A percentile compares a stretch with the other conserved stretches of the same genome.
Conservation (phyloP, 2,797 vertebrate genomes). For the Cossypha niveicapilla region DNA sequence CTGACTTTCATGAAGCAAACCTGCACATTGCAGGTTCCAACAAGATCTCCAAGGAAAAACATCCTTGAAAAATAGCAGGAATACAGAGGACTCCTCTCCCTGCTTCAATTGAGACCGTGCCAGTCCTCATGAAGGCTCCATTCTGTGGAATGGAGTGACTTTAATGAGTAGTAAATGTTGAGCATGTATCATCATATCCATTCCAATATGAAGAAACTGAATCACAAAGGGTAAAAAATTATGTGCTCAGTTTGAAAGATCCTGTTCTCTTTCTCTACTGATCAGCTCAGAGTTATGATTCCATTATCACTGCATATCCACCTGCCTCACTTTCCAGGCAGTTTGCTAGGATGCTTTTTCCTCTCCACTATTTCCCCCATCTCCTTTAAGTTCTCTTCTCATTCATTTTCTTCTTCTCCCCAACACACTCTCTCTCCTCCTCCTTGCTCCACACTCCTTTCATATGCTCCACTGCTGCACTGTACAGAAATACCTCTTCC, state of each 20-base stretch:
- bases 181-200: not conserved
- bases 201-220: not conserved
- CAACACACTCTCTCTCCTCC: not conserved
- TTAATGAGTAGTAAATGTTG: not conserved
- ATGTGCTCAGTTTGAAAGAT: not conserved
- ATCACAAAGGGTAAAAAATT: not conserved
- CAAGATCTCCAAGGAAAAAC: not conserved
- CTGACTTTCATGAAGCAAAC: constrained; percentile 3
- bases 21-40: not conserved
- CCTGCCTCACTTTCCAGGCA: not conserved
- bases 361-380: not conserved
- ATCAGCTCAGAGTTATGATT: not conserved
- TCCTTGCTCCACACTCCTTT: not conserved
- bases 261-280: not conserved
- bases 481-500: not conserved
- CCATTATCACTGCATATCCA: not conserved
- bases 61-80: not conserved
- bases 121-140: not conserved
- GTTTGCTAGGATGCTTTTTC: not conserved
- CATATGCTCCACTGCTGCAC: not conserved
- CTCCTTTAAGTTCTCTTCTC: not conserved
- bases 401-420: not conserved
- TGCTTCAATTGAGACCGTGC: not conserved
- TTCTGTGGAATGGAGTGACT: not conserved
- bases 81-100: not conserved